Conservation (phyloP, 2,113 vertebrate species). For the Platysternon megacephalum region DNA sequence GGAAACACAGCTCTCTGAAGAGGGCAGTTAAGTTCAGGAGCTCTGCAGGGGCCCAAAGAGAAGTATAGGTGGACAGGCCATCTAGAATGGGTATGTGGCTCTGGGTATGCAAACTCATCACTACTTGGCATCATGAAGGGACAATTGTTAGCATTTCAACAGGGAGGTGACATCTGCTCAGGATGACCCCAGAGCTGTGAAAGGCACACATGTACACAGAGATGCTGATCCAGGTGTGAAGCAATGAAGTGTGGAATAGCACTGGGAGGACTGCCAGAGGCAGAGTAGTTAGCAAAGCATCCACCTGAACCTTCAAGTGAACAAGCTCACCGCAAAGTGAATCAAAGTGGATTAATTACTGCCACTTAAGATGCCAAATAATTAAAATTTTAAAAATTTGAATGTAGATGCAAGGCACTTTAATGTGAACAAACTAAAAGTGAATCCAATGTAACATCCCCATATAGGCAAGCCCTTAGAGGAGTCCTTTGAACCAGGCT, state of each 20-base stretch:
- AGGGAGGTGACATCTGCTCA: neutral
- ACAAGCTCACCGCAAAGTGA: neutral
- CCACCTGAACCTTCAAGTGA: neutral
- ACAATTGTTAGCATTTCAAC: neutral
- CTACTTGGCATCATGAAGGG: neutral
- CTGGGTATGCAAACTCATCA: neutral
- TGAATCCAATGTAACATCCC: slow-evolving; percentile 19
- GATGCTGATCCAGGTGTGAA: neutral
- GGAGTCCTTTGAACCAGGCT: slow-evolving; percentile 33
- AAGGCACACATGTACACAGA: neutral
- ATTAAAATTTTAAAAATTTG: neutral
- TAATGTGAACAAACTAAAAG: slow-evolving; percentile 9
- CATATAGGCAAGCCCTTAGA: slow-evolving; percentile 19
- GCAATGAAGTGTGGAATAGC: fast-evolving
- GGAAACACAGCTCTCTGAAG: neutral
- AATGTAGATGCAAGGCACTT: slow-evolving; percentile 9
- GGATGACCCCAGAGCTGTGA: neutral
- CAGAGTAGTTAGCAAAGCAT: neutral
- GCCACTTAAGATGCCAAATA: neutral
- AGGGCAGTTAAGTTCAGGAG: neutral
- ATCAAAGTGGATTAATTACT: neutral
- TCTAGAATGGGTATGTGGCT: neutral
- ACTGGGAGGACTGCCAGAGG: neutral
- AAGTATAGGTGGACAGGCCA: neutral
- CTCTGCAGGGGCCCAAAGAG: neutral